Evolutionary conservation across 2,113 vertebrate species (phyloP).

Genomic region (Microtus montanus): DNA sequence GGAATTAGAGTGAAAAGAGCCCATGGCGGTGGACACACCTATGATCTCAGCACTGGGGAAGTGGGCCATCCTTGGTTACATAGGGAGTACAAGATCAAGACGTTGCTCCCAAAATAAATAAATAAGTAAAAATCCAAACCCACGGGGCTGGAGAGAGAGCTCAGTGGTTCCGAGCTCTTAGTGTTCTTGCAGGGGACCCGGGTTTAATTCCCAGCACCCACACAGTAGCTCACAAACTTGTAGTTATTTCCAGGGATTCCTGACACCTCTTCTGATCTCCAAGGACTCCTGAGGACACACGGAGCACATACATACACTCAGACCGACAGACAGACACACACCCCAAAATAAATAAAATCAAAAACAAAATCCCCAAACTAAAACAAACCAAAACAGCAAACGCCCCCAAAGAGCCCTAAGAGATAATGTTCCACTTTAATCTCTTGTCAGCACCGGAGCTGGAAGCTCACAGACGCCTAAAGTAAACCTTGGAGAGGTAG

Average conservation of each 20-base stretch:
- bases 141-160: background rate
- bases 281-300: background rate
- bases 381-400: background rate
- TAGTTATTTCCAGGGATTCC: background rate
- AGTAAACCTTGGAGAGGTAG: background rate
- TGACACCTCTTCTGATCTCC: background rate
- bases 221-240: background rate
- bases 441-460: background rate
- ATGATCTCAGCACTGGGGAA: background rate
- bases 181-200: background rate
- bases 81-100: background rate
- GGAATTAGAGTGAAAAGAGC: background rate
- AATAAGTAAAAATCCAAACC: background rate
- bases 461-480: background rate
- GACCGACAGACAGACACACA: rapidly evolving
- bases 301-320: background rate
- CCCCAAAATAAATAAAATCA: background rate
- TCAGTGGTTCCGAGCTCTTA: background rate
- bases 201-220: background rate
- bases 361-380: background rate
- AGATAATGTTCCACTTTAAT: background rate
- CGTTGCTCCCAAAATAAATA: background rate
- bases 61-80: background rate
- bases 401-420: too few relatives aligned
- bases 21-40: background rate